Conservation (phyloP, 2,797 vertebrate species). For the Atherinosoma microstoma region DNA sequence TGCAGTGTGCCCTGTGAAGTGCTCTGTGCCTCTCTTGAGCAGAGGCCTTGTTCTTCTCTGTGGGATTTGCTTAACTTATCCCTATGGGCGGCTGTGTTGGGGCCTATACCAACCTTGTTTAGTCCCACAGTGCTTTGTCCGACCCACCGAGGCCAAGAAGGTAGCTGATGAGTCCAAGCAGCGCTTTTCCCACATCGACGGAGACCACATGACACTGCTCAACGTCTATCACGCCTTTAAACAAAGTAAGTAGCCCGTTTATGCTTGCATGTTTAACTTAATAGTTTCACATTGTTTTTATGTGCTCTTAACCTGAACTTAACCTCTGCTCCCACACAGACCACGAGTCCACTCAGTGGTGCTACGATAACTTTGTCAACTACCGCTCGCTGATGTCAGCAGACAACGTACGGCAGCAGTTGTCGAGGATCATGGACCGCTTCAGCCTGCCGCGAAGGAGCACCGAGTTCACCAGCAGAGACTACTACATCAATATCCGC, state of each 20-base stretch:
- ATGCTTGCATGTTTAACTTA: rapidly evolving
- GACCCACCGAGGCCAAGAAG: conserved; percentile 99
- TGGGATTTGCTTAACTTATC: conserved; percentile 98
- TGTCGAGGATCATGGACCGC: conserved; percentile 98
- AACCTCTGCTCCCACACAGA: conserved; percentile 80
- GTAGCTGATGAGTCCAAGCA: conserved; percentile 98
- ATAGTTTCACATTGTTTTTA: neutral
- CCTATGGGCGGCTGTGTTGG: conserved; percentile 99
- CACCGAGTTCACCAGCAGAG: conserved; percentile 95
- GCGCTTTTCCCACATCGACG: conserved; percentile 98
- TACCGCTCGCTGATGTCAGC: conserved; percentile 99
- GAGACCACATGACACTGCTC: conserved; percentile 98
- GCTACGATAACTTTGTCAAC: conserved; percentile 99
- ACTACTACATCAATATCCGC: conserved; percentile 97
- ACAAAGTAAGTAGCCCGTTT: conserved; percentile 86
- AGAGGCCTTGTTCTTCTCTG: conserved; percentile 96
- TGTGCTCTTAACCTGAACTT: neutral
- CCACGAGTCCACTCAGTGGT: conserved; percentile 97
- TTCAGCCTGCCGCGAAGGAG: conserved; percentile 96
- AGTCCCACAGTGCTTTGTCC: conserved; percentile 99
- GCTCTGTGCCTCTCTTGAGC: conserved; percentile 90
- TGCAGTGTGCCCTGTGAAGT: conserved; percentile 93
- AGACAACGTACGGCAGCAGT: conserved; percentile 97
- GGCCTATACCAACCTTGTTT: conserved; percentile 99
- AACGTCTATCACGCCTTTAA: conserved; percentile 99